Conservation (phyloP, 2,888 invertebrate genomes). For the Amphimallon solstitiale region DNA sequence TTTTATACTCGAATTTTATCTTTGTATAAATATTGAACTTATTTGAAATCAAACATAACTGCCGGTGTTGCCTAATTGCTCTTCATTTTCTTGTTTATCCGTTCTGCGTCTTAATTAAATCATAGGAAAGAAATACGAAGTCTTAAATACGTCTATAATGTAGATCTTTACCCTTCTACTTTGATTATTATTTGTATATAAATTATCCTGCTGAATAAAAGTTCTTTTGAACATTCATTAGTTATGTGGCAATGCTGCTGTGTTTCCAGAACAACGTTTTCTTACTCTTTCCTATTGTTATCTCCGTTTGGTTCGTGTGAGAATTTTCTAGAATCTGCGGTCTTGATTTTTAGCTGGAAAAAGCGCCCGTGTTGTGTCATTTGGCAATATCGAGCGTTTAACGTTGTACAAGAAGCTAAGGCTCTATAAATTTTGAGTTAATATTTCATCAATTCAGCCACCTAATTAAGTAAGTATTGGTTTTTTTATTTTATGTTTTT, state of each 20-base stretch:
- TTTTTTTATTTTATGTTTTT: background rate
- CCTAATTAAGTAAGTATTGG: constrained; percentile 7
- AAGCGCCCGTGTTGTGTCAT: constrained; percentile 13
- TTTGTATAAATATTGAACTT: too few relatives aligned
- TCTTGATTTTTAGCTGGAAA: constrained; percentile 34
- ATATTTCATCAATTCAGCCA: background rate
- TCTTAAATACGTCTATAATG: too few relatives aligned
- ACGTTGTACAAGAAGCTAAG: background rate
- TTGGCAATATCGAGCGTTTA: constrained; percentile 25
- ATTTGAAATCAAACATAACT: too few relatives aligned
- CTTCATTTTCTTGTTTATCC: too few relatives aligned
- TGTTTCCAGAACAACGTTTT: constrained; percentile 23
- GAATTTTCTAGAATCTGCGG: constrained; percentile 35
- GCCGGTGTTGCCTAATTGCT: too few relatives aligned
- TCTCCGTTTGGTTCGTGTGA: constrained; percentile 8
- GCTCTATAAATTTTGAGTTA: constrained; percentile 2
- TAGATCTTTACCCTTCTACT: too few relatives aligned
- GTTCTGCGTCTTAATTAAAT: too few relatives aligned
- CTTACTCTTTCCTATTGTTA: constrained; percentile 18
- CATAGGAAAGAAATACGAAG: too few relatives aligned
- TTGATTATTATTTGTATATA: too few relatives aligned
- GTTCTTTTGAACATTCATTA: background rate
- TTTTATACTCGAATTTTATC: too few relatives aligned
- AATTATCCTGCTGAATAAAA: too few relatives aligned
- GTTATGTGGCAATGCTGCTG: constrained; percentile 3